These are phyloP conservation scores for Xestia c-nigrum DNA, from an alignment of 2,888 invertebrate genomes.

Conservation along the genomic window DNA sequence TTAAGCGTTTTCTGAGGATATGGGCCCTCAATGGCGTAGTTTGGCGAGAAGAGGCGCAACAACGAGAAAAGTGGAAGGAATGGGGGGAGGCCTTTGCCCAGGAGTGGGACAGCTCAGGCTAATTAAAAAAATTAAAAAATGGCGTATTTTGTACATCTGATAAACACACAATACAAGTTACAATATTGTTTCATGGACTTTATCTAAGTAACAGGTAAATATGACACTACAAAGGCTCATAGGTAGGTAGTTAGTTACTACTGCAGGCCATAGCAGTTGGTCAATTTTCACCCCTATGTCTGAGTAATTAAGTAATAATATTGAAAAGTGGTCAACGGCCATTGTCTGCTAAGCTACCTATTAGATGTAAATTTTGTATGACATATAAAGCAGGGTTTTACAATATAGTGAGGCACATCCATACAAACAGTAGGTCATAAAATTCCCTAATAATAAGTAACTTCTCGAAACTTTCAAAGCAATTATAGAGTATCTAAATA, in stretches of 20 bases:
- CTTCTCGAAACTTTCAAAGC: constrained; percentile 21
- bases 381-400: constrained; percentile 1
- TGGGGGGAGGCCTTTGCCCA: no score
- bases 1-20: no score
- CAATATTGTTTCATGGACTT: not conserved
- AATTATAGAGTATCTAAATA: constrained; percentile 22
- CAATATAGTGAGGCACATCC: constrained; percentile 34
- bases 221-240: not conserved
- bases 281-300: not conserved
- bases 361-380: not conserved
- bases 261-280: not conserved
- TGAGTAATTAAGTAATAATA: not conserved
- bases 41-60: no score
- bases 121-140: no score
- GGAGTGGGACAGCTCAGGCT: no score
- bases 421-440: not conserved
- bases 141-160: not conserved
- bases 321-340: not conserved
- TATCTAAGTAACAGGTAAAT: constrained; percentile 4
- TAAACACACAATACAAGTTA: not conserved
- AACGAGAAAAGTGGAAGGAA: no score
- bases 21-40: not conserved
- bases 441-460: not conserved
- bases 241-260: not conserved
- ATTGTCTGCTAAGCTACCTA: not conserved